These are phyloP conservation scores for Lichenostomus cassidix DNA, from an alignment of 2,113 vertebrate species.

Conservation along the genomic window DNA sequence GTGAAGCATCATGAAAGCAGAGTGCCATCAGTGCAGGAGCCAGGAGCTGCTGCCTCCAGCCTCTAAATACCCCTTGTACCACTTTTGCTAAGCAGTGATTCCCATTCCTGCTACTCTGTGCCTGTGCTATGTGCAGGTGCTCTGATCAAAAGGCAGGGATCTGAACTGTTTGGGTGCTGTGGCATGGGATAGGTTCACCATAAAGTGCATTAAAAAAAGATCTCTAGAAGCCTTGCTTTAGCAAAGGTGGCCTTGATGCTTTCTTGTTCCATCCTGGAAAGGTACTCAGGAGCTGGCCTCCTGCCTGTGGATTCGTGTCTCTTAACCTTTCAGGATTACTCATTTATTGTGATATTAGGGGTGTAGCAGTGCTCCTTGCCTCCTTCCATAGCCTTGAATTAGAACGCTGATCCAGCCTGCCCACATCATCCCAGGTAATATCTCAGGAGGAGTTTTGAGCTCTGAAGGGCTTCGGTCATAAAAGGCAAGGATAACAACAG, in stretches of 20 bases:
- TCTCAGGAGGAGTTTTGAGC: slow-evolving; percentile 3
- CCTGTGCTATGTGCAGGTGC: background rate
- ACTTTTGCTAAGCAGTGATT: background rate
- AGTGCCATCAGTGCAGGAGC: background rate
- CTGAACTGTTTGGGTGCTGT: background rate
- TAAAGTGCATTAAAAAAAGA: background rate
- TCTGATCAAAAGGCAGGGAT: background rate
- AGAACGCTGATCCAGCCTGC: background rate
- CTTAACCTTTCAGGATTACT: background rate
- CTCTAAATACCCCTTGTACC: background rate
- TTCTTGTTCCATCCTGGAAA: background rate
- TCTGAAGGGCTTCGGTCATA: slow-evolving; percentile 5
- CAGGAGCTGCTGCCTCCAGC: background rate
- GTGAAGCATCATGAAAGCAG: background rate
- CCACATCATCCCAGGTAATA: background rate
- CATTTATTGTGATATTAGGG: background rate
- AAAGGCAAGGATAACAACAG: slow-evolving; percentile 24
- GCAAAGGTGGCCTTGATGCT: background rate
- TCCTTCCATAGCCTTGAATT: background rate
- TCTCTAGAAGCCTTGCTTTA: background rate
- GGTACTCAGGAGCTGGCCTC: background rate
- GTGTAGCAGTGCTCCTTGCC: background rate
- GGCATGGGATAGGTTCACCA: background rate
- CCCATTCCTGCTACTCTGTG: background rate
- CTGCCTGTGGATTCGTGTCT: fast-evolving